phyloP scores from a whole-genome alignment of 2,797 vertebrate species.

The Sebastes iracundus region DNA sequence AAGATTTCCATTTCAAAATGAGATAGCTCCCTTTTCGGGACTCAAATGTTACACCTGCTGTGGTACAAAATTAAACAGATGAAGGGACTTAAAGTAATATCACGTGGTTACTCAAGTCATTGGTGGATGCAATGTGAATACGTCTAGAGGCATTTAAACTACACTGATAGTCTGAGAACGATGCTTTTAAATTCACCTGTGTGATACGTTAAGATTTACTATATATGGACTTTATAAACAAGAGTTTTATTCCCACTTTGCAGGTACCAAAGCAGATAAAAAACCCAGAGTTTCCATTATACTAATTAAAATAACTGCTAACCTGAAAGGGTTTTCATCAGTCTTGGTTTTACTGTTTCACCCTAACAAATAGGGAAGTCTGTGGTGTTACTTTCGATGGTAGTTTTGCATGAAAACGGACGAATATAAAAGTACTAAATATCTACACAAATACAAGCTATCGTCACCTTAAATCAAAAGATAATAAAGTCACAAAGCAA shows the following conservation, averaged over 20 bases:
- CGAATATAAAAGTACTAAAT: background rate
- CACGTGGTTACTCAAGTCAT: background rate
- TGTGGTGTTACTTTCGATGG: background rate
- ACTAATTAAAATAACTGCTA: conserved; percentile 38
- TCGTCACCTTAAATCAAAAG: background rate
- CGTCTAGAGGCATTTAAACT: too few species aligned
- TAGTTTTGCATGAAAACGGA: background rate
- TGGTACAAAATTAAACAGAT: background rate
- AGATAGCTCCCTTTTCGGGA: conserved; percentile 22
- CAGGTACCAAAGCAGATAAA: conserved; percentile 33
- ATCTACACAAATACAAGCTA: background rate
- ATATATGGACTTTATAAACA: background rate
- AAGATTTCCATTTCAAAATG: conserved; percentile 57
- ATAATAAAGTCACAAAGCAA: background rate
- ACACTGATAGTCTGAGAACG: too few species aligned
- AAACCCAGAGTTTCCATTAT: conserved; percentile 32
- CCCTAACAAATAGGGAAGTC: background rate
- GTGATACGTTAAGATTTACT: background rate
- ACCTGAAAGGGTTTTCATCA: conserved; percentile 30
- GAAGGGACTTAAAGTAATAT: background rate
- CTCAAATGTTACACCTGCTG: conserved; percentile 49
- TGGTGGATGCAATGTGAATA: background rate
- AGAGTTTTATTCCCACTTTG: conserved; percentile 5
- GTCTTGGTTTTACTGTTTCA: conserved; percentile 19
- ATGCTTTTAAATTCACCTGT: conserved; percentile 18